phyloP scores from a whole-genome alignment of 2,113 vertebrate species.

The Chloropsis hardwickii region DNA sequence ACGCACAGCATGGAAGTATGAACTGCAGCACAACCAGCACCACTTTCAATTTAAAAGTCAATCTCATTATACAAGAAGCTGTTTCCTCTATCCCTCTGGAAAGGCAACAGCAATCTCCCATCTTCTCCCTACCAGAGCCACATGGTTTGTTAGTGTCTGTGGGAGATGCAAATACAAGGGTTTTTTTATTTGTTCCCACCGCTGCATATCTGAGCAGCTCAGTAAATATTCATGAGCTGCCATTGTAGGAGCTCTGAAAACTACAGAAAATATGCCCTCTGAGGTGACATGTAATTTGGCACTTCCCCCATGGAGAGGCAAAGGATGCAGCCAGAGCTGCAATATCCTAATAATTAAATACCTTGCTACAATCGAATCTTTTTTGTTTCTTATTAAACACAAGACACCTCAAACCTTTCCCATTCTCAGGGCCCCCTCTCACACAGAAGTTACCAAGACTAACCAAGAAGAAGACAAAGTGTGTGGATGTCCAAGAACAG shows the following conservation, averaged over 20 bases:
- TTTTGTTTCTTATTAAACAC: slow-evolving; percentile 32
- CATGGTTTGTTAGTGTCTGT: slow-evolving; percentile 64
- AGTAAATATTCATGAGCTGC: slow-evolving; percentile 75
- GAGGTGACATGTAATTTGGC: slow-evolving; percentile 63
- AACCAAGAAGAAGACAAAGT: neutral
- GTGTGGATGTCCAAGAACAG: neutral
- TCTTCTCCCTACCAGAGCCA: slow-evolving; percentile 46
- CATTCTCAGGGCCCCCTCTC: neutral
- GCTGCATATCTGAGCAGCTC: slow-evolving; percentile 64
- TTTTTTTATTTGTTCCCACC: slow-evolving; percentile 67
- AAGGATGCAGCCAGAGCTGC: slow-evolving; percentile 15
- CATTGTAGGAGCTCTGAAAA: slow-evolving; percentile 54
- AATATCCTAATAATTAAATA: slow-evolving; percentile 45
- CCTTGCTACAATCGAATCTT: slow-evolving; percentile 12
- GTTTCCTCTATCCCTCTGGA: slow-evolving; percentile 64
- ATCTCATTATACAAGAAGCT: slow-evolving; percentile 74
- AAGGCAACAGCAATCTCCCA: slow-evolving; percentile 51
- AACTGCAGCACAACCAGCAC: slow-evolving; percentile 50
- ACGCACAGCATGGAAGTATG: slow-evolving; percentile 67
- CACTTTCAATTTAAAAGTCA: slow-evolving; percentile 75
- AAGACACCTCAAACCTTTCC: neutral
- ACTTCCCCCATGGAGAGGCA: slow-evolving; percentile 5
- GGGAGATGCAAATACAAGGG: slow-evolving; percentile 68
- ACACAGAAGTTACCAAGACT: neutral
- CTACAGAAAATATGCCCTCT: slow-evolving; percentile 43